Conservation (phyloP, 1,140 invertebrate species). For the Drosophila tsacasi region DNA sequence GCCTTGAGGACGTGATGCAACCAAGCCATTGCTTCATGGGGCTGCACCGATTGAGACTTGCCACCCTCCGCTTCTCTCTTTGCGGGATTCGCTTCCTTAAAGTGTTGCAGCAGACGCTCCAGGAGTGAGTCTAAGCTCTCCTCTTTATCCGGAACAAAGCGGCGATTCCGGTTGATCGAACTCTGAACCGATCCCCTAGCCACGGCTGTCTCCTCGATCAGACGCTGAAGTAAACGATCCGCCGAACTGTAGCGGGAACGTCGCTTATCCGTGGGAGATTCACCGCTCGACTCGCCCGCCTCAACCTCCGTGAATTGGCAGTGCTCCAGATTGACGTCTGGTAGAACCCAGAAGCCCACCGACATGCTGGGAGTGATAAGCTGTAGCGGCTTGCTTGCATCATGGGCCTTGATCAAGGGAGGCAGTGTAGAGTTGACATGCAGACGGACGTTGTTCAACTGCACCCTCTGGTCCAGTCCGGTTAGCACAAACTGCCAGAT, state of each 20-base stretch:
- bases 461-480: conserved; percentile 47
- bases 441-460: conserved; percentile 67
- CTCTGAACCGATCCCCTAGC: conserved; percentile 49
- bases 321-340: conserved; percentile 73
- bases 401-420: conserved; percentile 63
- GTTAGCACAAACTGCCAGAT: conserved; percentile 77
- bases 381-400: conserved; percentile 54
- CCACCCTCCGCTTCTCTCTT: conserved; percentile 44
- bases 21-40: conserved; percentile 59
- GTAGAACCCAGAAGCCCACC: conserved; percentile 81
- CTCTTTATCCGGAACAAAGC: conserved; percentile 67
- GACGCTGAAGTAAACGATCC: conserved; percentile 70
- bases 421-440: conserved; percentile 63
- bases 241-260: conserved; percentile 64
- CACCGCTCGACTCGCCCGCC: conserved; percentile 42
- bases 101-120: conserved; percentile 45
- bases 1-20: conserved; percentile 58
- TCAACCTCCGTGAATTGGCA: conserved; percentile 78
- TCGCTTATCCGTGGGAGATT: conserved; percentile 31
- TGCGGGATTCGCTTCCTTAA: conserved; percentile 11
- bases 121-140: conserved; percentile 38
- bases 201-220: conserved; percentile 77
- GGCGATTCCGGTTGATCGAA: conserved; percentile 54
- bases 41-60: conserved; percentile 15
- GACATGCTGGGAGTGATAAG: conserved; percentile 74